Conservation (phyloP, 2,888 invertebrate species). For the Trissonchulus sp. region DNA sequence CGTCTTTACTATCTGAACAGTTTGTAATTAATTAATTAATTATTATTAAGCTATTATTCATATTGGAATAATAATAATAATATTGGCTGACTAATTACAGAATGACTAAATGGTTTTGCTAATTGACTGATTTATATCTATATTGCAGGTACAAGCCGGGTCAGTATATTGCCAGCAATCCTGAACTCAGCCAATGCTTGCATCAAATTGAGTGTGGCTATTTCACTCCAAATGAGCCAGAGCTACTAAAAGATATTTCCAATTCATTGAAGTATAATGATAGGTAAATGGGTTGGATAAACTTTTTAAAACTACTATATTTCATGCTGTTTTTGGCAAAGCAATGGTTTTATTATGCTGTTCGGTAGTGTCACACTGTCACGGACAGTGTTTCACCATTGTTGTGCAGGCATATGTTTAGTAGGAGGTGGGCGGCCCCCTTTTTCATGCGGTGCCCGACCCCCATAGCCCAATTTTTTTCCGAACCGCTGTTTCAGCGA, state of each 20-base stretch:
- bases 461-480: too few species aligned
- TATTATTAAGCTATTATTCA: neutral
- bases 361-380: too few species aligned
- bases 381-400: too few species aligned
- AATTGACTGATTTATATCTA: neutral
- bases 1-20: neutral
- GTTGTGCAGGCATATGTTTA: too few species aligned
- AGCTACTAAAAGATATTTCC: slow-evolving; percentile 78
- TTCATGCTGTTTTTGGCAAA: too few species aligned
- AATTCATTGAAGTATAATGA: slow-evolving; percentile 88
- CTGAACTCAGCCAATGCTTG: slow-evolving; percentile 83
- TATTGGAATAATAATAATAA: slow-evolving; percentile 6
- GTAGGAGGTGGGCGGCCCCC: too few species aligned
- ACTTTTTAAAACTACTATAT: too few species aligned
- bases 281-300: too few species aligned
- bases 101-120: neutral
- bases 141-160: slow-evolving; percentile 76
- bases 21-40: neutral
- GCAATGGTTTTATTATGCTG: too few species aligned
- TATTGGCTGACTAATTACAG: neutral
- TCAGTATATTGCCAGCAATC: slow-evolving; percentile 80
- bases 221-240: slow-evolving; percentile 84
- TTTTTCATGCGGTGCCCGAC: too few species aligned
- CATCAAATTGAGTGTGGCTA: slow-evolving; percentile 94
- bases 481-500: too few species aligned